Evolutionary conservation across 2,888 invertebrate species (phyloP).

Genomic region (Protula sp.): DNA sequence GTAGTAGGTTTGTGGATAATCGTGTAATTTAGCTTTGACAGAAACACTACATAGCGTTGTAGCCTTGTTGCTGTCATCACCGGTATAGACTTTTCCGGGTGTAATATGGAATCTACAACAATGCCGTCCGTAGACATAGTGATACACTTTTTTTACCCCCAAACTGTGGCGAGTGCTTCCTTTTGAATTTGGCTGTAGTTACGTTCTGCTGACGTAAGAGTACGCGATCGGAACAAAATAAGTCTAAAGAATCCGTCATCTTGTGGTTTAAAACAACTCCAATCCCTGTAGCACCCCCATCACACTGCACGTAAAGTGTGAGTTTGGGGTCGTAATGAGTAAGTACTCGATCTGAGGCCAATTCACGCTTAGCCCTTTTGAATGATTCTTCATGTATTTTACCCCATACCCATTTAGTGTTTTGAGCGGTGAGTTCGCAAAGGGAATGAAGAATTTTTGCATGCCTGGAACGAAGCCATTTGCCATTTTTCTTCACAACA

Average conservation of each 20-base stretch:
- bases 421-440: not conserved
- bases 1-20: not conserved
- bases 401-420: not conserved
- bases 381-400: not conserved
- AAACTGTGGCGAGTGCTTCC: not conserved
- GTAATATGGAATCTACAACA: not conserved
- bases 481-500: too few species aligned
- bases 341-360: not conserved
- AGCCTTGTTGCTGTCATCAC: not conserved
- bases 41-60: not conserved
- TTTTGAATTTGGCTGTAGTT: not conserved
- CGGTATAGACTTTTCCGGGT: not conserved
- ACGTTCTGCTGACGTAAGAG: not conserved
- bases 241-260: not conserved
- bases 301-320: not conserved
- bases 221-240: not conserved
- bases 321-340: not conserved
- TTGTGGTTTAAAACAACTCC: not conserved
- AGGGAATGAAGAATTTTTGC: not conserved
- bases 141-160: not conserved
- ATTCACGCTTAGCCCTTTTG: not conserved
- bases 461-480: too few species aligned
- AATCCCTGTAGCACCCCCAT: not conserved
- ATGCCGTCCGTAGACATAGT: not conserved
- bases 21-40: not conserved